These are phyloP conservation scores for Chymomyza amoena DNA, from an alignment of 2,888 invertebrate genomes.

Conservation along the genomic window DNA sequence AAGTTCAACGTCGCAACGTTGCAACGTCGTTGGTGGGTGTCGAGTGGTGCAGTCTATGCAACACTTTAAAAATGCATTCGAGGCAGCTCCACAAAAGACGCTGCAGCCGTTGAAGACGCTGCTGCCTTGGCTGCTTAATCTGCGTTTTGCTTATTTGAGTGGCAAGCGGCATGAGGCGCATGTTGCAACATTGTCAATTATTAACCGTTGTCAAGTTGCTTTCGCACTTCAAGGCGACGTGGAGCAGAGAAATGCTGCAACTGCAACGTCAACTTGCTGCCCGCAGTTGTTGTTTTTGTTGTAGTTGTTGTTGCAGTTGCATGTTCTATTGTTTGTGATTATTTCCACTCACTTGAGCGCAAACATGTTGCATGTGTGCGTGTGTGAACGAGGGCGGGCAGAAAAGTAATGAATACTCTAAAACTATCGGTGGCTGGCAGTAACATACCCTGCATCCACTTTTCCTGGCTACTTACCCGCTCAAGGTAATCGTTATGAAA, in stretches of 20 bases:
- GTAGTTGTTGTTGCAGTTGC: background rate
- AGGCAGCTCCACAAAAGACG: background rate
- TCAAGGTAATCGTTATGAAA: too few relatives aligned
- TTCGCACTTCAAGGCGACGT: conserved; percentile 55
- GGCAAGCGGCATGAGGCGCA: conserved; percentile 18
- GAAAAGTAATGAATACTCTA: too few relatives aligned
- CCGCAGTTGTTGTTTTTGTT: conserved; percentile 28
- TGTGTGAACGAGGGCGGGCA: background rate
- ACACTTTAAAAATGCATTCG: conserved; percentile 16
- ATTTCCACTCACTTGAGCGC: conserved; percentile 66
- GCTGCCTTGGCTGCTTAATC: conserved; percentile 19
- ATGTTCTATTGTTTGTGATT: conserved; percentile 61
- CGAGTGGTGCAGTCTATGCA: conserved; percentile 16
- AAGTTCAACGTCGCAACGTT: background rate
- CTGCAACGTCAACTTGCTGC: conserved; percentile 23
- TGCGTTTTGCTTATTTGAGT: conserved; percentile 4
- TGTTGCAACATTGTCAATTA: conserved; percentile 54
- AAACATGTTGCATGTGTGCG: conserved; percentile 13
- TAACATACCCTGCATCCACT: too few relatives aligned
- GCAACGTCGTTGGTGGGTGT: background rate
- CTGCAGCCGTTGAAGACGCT: background rate
- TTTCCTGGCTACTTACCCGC: too few relatives aligned
- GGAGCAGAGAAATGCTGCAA: conserved; percentile 27
- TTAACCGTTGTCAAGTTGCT: conserved; percentile 64
- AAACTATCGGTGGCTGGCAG: too few relatives aligned